Base-by-base conservation (phyloP, 2,888 invertebrate genomes). In the Amblyjoppa proteus region DNA sequence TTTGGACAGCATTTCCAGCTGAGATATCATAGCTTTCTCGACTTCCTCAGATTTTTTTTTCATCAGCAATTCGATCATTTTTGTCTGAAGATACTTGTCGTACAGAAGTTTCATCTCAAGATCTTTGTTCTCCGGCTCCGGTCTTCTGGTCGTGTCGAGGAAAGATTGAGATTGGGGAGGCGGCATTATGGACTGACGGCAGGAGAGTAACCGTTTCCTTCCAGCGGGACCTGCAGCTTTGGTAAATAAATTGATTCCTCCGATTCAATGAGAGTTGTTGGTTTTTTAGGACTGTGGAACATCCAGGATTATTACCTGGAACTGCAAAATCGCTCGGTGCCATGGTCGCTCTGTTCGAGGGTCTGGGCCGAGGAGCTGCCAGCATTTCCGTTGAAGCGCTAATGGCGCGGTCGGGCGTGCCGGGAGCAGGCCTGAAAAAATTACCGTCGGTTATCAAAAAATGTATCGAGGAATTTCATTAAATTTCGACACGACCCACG, bases 81-180 rank as follows among this genome's bases (percentile, higher is more conserved):
- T 69, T 0, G 87, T 73, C 61, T 88, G 89, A 2, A 91, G 85
- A 76, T 90, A 90, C 75, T 89, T 87, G 53, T 92, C 87, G 4
- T 91, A 92, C 38, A 89, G 71, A 9, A 88, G 70, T 64, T 76
- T 76, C 13, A 90, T 66, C 28, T 92, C 91, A 9, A 75, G 51
- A 9, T 89, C 88, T 1, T 85, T 83, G 3, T 25, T 69, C 2
- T 89, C 89, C 0, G 25, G 20, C 11, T 90, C 89, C 0, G 31
- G 2, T 73, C 85, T 87, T 70, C 77, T 87, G 0, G 76, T 64
- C 16, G 58, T 68, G 6, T 90, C 89, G 2, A 77, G 51, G 0
- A 28, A 3, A 1, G 51, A 31, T n/a, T 13, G 64, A 13, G 20
- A 9, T 9, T 77, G 9, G 7, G 81, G 66, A 4, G 16, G 25